These are phyloP conservation scores for Egretta garzetta DNA, from an alignment of 2,113 vertebrate genomes.

Conservation along the genomic window DNA sequence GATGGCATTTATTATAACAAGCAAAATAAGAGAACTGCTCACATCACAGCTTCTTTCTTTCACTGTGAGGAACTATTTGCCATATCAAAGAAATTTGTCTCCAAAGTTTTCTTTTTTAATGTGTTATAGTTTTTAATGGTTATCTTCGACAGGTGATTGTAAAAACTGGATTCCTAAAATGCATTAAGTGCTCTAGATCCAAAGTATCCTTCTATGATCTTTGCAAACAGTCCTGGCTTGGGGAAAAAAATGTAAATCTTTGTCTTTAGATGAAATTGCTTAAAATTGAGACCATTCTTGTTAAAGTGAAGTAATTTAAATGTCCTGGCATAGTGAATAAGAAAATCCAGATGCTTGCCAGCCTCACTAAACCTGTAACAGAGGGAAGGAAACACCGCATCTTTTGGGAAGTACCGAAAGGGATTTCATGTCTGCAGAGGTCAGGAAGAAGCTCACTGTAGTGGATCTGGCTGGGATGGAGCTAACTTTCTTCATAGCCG, in stretches of 20 bases:
- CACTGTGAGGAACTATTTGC: slow-evolving; percentile 29
- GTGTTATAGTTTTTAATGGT: not conserved
- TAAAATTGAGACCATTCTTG: not conserved
- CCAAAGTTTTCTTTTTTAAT: not conserved
- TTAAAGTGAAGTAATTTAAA: not conserved
- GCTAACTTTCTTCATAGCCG: not conserved
- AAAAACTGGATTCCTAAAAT: not conserved
- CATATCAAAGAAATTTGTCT: slow-evolving; percentile 41
- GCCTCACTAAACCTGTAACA: not conserved
- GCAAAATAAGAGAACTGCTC: slow-evolving; percentile 60
- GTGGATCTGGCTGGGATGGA: not conserved
- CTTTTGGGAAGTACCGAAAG: not conserved
- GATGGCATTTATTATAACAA: slow-evolving; percentile 55
- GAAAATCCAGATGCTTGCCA: not conserved
- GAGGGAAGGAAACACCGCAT: not conserved
- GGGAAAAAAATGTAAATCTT: not conserved
- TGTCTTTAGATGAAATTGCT: not conserved
- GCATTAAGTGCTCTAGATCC: not conserved
- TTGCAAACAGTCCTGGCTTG: not conserved
- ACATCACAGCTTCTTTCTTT: slow-evolving; percentile 53
- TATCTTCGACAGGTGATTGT: not conserved
- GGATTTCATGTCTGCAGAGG: not conserved
- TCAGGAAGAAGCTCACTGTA: not conserved
- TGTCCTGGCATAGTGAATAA: not conserved
- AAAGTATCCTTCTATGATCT: not conserved